Conservation (phyloP, 2,113 vertebrate genomes). For the Epinephelus lanceolatus region DNA sequence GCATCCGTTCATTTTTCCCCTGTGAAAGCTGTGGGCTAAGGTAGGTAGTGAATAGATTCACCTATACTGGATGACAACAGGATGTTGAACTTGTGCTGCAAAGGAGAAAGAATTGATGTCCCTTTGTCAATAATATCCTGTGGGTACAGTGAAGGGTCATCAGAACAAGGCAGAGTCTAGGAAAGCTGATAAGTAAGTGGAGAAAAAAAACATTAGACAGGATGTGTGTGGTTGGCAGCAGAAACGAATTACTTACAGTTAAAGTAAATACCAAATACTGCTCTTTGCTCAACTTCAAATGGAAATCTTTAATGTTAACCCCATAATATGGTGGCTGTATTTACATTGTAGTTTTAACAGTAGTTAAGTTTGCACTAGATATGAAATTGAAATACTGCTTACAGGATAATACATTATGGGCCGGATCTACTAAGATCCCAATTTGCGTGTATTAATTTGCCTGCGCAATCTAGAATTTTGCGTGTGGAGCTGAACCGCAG, state of each 20-base stretch:
- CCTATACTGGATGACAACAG: conserved; percentile 56
- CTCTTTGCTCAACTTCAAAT: background rate
- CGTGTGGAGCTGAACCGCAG: no score
- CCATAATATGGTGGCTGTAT: background rate
- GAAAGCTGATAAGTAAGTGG: conserved; percentile 7
- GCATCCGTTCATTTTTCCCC: conserved; percentile 46
- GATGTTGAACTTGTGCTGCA: conserved; percentile 56
- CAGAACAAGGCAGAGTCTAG: background rate
- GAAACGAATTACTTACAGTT: background rate
- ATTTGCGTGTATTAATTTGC: no score
- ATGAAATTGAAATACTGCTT: background rate
- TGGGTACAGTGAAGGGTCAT: background rate
- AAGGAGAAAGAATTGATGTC: conserved; percentile 15
- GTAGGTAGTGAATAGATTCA: conserved; percentile 57
- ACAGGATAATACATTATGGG: background rate
- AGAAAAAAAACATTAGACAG: background rate
- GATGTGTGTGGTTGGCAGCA: background rate
- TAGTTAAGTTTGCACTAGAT: no score
- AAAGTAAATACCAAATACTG: conserved; percentile 29
- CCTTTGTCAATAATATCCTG: conserved; percentile 45
- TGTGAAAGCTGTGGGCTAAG: conserved; percentile 55
- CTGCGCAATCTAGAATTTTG: no score
- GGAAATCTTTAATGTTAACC: background rate
- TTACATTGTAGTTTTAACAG: background rate
- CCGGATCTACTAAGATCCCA: no score